phyloP scores from a whole-genome alignment of 2,113 vertebrate genomes.

The Entomyzon cyanotis region DNA sequence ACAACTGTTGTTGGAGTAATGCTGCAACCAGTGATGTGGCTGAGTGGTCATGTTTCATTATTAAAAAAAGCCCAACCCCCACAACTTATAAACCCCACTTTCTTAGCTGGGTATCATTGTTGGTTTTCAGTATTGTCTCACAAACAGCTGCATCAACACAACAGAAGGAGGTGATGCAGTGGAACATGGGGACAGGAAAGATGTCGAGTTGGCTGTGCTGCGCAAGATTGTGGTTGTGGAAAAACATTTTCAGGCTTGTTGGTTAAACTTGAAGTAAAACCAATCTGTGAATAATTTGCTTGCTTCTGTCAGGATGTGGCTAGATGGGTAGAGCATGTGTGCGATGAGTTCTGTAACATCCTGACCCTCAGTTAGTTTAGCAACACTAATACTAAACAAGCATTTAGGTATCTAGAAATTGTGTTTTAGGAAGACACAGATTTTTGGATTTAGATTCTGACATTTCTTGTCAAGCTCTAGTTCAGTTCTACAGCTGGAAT shows the following conservation, averaged over 20 bases:
- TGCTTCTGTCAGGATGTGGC: constrained; percentile 34
- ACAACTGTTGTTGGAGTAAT: background rate
- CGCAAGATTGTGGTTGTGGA: accelerated
- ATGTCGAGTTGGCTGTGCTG: background rate
- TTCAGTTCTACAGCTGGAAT: background rate
- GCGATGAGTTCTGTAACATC: background rate
- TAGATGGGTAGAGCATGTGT: background rate
- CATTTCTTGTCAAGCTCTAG: background rate
- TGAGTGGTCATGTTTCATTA: background rate
- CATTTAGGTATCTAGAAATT: background rate
- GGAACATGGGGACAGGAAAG: background rate
- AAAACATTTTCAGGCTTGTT: background rate
- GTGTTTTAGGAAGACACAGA: background rate
- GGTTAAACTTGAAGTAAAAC: constrained; percentile 1
- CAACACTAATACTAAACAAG: background rate
- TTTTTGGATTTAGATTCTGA: background rate
- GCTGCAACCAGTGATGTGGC: background rate
- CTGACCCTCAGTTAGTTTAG: background rate
- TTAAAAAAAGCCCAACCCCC: background rate
- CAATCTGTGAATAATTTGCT: background rate
- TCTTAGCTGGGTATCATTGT: background rate
- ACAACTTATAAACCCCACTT: background rate
- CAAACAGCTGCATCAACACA: background rate
- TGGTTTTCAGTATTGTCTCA: background rate
- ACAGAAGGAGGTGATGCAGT: background rate